A percentile compares a stretch with the other conserved stretches of the same genome.
Conservation (phyloP, 1,140 invertebrate species). For the Eumaeus atala region DNA sequence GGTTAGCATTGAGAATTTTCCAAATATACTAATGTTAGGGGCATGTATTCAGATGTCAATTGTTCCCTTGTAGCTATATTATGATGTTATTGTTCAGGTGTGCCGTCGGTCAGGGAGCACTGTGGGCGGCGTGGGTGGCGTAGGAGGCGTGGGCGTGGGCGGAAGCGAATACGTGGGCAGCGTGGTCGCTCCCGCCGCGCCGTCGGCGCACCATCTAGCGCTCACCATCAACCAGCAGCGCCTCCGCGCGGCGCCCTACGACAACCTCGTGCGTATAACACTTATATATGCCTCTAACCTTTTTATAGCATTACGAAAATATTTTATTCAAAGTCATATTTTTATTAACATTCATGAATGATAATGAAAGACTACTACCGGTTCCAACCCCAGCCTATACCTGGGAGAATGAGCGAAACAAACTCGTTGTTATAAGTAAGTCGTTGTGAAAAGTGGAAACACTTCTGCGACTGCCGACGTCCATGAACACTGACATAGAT, state of each 20-base stretch:
- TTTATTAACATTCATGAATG: no score
- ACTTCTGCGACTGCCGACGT: no score
- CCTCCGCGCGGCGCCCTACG: slow-evolving; percentile 61
- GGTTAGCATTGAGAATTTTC: no score
- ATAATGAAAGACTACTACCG: no score
- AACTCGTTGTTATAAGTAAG: no score
- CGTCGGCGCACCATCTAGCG: slow-evolving; percentile 60
- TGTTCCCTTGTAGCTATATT: no score
- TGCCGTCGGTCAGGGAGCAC: slow-evolving; percentile 59
- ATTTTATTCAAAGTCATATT: no score
- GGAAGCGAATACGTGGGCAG: slow-evolving; percentile 51
- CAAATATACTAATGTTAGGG: no score
- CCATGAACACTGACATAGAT: no score
- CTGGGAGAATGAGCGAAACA: no score
- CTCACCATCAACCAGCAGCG: slow-evolving; percentile 71
- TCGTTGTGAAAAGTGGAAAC: no score
- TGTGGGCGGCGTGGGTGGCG: slow-evolving; percentile 41
- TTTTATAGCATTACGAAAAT: background rate
- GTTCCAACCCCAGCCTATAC: no score
- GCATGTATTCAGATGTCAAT: background rate
- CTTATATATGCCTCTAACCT: background rate
- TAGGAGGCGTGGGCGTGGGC: slow-evolving; percentile 35
- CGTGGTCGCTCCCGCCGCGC: slow-evolving; percentile 53
- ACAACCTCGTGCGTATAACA: slow-evolving; percentile 51
- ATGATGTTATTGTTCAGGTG: slow-evolving; percentile 37